Evolutionary conservation across 2,113 vertebrate genomes (phyloP).

Genomic region (Microtus richardsoni): DNA sequence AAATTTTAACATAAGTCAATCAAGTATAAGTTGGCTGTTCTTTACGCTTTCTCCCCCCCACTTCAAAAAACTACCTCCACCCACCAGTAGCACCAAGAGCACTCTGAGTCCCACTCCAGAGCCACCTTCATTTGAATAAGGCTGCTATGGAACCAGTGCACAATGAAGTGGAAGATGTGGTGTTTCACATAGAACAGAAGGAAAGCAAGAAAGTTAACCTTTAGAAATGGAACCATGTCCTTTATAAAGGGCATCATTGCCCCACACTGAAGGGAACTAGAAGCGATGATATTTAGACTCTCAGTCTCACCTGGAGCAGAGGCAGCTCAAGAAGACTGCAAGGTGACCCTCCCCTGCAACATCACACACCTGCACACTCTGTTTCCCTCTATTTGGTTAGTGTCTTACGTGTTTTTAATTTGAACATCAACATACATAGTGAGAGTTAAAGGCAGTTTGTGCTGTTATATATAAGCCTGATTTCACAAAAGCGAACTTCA

Average conservation of each 20-base stretch:
- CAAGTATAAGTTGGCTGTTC: neutral
- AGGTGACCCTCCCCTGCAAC: neutral
- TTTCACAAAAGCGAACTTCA: neutral
- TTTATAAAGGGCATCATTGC: neutral
- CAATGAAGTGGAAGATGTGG: neutral
- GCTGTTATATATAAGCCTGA: neutral
- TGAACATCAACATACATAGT: neutral
- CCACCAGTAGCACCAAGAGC: neutral
- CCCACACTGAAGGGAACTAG: neutral
- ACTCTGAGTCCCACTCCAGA: no score
- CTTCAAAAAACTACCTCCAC: neutral
- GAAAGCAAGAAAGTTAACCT: neutral
- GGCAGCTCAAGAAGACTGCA: neutral
- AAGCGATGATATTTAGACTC: neutral
- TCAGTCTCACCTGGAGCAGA: neutral
- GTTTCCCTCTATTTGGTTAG: neutral
- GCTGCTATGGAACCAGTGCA: neutral
- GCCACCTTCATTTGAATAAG: neutral
- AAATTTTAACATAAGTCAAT: neutral
- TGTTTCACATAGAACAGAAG: neutral
- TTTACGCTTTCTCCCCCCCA: neutral
- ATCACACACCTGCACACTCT: neutral
- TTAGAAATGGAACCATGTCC: neutral
- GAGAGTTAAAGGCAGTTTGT: conserved; percentile 17
- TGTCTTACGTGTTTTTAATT: neutral